Evolutionary conservation across 1,140 invertebrate species (phyloP).

Genomic region (Drosophila obscura): DNA sequence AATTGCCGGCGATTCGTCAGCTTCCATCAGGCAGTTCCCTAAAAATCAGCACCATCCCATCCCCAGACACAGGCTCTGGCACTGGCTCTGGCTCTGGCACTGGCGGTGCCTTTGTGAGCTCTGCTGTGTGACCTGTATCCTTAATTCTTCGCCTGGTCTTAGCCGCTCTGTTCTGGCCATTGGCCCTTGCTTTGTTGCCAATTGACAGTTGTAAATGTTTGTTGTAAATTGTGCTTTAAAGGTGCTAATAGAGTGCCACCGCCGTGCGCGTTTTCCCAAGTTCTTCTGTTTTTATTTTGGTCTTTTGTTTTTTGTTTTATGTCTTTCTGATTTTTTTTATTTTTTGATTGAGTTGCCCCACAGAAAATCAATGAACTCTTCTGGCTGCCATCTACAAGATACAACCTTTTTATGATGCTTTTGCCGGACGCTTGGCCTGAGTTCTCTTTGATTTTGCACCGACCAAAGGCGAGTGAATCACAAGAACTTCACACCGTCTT

Average conservation of each 20-base stretch:
- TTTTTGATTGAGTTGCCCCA: conserved; percentile 74
- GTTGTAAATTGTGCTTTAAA: conserved; percentile 81
- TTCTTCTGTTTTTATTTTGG: conserved; percentile 21
- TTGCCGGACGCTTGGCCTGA: conserved; percentile 38
- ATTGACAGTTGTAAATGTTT: conserved; percentile 84
- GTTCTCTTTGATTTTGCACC: conserved; percentile 75
- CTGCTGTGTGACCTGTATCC: conserved; percentile 61
- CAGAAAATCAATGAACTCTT: conserved; percentile 76
- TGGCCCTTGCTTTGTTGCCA: conserved; percentile 70
- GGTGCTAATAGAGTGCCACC: conserved; percentile 83
- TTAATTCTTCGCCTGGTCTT: conserved; percentile 53
- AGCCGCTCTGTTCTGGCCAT: conserved; percentile 3
- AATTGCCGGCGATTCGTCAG: conserved; percentile 78
- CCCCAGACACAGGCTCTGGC: background rate
- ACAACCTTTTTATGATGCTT: conserved; percentile 70
- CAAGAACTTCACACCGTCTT: conserved; percentile 66
- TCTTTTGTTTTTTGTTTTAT: conserved; percentile 54
- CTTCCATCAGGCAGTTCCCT: conserved; percentile 18
- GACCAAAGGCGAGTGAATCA: conserved; percentile 67
- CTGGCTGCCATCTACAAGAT: conserved; percentile 45
- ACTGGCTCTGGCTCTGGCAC: background rate
- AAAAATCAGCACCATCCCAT: conserved; percentile 16
- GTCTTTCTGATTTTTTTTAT: conserved; percentile 13
- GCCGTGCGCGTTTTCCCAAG: conserved; percentile 74
- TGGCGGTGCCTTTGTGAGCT: conserved; percentile 67